phyloP scores from a whole-genome alignment of 2,888 invertebrate species.

The Neria commutata region DNA sequence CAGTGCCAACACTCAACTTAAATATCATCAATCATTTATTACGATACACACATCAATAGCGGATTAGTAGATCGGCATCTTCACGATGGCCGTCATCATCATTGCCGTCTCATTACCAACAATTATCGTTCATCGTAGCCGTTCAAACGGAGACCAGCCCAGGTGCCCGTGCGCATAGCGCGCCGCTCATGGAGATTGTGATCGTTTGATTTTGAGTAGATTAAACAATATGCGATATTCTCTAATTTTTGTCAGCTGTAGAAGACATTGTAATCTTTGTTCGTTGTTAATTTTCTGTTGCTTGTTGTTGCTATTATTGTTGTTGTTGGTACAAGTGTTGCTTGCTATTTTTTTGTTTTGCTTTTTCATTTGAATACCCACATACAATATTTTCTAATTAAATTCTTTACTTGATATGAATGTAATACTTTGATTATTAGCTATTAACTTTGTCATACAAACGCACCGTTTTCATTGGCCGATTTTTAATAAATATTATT shows the following conservation, averaged over 20 bases:
- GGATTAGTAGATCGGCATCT: conserved; percentile 18
- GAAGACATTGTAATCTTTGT: too few relatives aligned
- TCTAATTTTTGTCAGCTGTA: too few relatives aligned
- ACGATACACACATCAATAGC: conserved; percentile 16
- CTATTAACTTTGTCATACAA: too few relatives aligned
- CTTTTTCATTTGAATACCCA: conserved; percentile 22
- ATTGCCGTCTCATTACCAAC: conserved; percentile 16
- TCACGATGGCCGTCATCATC: conserved; percentile 26
- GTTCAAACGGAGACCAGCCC: not conserved
- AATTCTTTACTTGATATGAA: conserved; percentile 19
- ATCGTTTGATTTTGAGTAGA: conserved; percentile 2
- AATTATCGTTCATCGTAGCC: conserved; percentile 5
- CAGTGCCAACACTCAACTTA: too few relatives aligned
- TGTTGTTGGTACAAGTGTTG: conserved; percentile 12
- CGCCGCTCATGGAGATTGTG: not conserved
- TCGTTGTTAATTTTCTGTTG: too few relatives aligned
- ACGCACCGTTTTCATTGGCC: too few relatives aligned
- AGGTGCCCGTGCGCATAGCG: not conserved
- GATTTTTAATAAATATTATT: too few relatives aligned
- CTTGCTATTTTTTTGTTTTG: conserved; percentile 18
- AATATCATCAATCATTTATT: too few relatives aligned
- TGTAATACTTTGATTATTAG: conserved; percentile 16
- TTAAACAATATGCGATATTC: not conserved
- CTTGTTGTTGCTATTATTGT: conserved; percentile 22
- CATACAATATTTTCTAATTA: conserved; percentile 19